These are phyloP conservation scores for Catharus bicknelli DNA, from an alignment of 2,113 vertebrate genomes.

Conservation along the genomic window DNA sequence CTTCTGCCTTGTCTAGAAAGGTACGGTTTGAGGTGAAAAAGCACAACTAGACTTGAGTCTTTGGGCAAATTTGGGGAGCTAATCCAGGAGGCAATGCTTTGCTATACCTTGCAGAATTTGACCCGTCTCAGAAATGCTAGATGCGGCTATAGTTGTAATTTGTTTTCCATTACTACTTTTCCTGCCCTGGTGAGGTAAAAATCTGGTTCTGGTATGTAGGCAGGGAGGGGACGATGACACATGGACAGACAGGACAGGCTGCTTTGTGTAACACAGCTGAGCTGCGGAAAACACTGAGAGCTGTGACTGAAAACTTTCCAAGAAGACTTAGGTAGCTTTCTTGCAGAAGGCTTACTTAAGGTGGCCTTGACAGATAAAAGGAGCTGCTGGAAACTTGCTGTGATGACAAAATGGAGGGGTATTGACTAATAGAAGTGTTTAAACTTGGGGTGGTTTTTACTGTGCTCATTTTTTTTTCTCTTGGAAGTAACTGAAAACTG, in stretches of 20 bases:
- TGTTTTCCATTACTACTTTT: background rate
- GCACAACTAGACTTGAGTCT: background rate
- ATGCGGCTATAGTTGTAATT: background rate
- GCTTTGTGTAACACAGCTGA: background rate
- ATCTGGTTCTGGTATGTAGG: background rate
- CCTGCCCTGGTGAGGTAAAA: background rate
- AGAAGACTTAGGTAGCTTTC: background rate
- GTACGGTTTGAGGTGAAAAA: background rate
- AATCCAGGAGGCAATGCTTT: background rate
- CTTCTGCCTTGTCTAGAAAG: background rate
- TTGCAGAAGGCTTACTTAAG: background rate
- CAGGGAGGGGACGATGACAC: background rate
- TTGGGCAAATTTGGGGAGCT: background rate
- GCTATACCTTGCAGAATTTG: background rate
- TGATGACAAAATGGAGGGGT: background rate
- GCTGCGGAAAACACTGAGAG: background rate
- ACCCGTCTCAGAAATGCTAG: background rate
- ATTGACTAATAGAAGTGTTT: background rate
- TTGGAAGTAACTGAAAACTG: background rate
- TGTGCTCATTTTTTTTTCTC: background rate
- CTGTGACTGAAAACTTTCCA: background rate
- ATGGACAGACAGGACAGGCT: background rate
- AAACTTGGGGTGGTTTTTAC: background rate
- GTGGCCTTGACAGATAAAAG: constrained; percentile 43
- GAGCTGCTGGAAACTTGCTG: background rate